These are phyloP conservation scores for Formica aserva DNA, from an alignment of 2,888 invertebrate species.

Conservation along the genomic window DNA sequence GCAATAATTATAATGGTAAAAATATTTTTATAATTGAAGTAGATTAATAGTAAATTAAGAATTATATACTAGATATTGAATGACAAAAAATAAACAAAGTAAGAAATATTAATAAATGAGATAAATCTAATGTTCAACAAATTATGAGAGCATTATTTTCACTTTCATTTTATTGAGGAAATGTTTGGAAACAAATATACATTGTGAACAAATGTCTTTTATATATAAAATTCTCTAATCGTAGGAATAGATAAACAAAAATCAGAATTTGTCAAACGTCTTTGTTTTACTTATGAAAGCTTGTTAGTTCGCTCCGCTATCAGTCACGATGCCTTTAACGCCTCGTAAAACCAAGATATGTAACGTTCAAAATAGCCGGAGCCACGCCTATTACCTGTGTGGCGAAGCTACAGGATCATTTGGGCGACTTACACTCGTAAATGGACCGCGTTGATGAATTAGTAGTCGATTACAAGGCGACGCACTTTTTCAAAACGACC, in stretches of 20 bases:
- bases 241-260: not conserved
- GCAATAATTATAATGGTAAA: not conserved
- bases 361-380: conserved; percentile 47
- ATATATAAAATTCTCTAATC: not conserved
- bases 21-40: not conserved
- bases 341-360: conserved; percentile 60
- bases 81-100: conserved; percentile 8
- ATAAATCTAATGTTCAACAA: not conserved
- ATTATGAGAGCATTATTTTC: not conserved
- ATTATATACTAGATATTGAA: not conserved
- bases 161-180: not conserved
- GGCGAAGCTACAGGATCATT: conserved; percentile 49
- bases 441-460: conserved; percentile 55
- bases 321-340: conserved; percentile 60
- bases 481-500: conserved; percentile 28
- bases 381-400: conserved; percentile 61
- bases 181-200: not conserved
- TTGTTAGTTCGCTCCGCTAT: conserved; percentile 54
- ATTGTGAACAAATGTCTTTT: not conserved
- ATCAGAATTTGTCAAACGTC: conserved; percentile 18
- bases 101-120: not conserved
- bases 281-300: conserved; percentile 46
- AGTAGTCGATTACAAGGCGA: conserved; percentile 36
- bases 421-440: conserved; percentile 58
- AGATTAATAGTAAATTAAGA: not conserved